These are phyloP conservation scores for Siniperca knerii DNA, from an alignment of 2,113 vertebrate species.

Conservation along the genomic window DNA sequence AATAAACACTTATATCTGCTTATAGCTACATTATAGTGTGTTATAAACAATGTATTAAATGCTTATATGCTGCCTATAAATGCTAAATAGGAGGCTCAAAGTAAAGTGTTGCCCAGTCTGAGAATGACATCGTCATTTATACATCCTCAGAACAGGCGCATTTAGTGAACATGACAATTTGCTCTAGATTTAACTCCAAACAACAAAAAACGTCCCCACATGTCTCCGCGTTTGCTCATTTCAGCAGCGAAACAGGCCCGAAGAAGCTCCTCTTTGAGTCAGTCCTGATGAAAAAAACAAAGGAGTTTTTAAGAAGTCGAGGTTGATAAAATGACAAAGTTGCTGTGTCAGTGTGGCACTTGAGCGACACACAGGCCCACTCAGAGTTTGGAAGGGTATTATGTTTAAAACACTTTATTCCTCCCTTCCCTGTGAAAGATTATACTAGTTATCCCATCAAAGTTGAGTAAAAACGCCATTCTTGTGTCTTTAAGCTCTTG, in stretches of 20 bases:
- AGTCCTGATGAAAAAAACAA: background rate
- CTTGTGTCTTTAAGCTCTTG: conserved; percentile 97
- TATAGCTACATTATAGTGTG: background rate
- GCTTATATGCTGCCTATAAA: background rate
- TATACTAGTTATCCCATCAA: conserved; percentile 99
- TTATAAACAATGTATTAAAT: background rate
- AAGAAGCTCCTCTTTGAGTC: background rate
- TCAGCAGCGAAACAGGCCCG: conserved; percentile 4
- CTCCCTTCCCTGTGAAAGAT: conserved; percentile 94
- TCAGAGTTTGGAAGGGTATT: conserved; percentile 92
- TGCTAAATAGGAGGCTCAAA: background rate
- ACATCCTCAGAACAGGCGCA: background rate
- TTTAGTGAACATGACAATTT: background rate
- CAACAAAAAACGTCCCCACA: too few species aligned
- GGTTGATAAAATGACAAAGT: conserved; percentile 20
- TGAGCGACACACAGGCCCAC: conserved; percentile 86
- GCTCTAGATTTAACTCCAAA: background rate
- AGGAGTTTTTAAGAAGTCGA: conserved; percentile 29
- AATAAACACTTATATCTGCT: background rate
- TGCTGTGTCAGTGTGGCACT: conserved; percentile 62
- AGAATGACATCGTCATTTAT: background rate
- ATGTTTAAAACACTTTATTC: conserved; percentile 95
- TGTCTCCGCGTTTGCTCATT: background rate
- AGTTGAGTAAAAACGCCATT: conserved; percentile 98
- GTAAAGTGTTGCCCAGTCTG: background rate